Conservation (phyloP, 2,797 vertebrate species). For the Synaphobranchus kaupii region DNA sequence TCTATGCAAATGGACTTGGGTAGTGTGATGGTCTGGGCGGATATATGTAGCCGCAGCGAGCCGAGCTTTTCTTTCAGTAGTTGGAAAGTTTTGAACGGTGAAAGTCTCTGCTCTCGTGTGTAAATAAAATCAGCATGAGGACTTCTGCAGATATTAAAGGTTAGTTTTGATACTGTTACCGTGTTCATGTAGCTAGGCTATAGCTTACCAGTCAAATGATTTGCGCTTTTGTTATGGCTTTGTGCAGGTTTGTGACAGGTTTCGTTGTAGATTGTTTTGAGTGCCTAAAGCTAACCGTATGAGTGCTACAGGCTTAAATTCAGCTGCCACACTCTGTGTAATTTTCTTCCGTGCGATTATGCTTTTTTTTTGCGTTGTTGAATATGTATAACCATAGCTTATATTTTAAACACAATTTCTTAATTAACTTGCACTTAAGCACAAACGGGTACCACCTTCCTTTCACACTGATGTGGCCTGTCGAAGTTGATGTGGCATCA, state of each 20-base stretch:
- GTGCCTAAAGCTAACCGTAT: not conserved
- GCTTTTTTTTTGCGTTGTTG: not conserved
- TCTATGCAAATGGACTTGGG: conserved; percentile 44
- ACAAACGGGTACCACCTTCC: not conserved
- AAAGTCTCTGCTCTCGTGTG: conserved; percentile 9
- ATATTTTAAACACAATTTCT: not conserved
- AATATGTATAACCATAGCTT: not conserved
- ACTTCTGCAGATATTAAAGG: conserved; percentile 55
- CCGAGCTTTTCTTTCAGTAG: conserved; percentile 25
- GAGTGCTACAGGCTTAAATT: not conserved
- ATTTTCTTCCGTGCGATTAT: not conserved
- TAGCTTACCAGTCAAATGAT: not conserved
- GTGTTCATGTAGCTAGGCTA: not conserved
- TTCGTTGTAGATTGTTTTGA: not conserved
- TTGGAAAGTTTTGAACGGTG: conserved; percentile 38
- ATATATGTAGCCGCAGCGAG: conserved; percentile 33
- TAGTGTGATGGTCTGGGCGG: conserved; percentile 31
- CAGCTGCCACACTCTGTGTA: not conserved
- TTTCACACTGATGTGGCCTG: not conserved
- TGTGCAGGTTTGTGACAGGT: not conserved
- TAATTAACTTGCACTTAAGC: not conserved
- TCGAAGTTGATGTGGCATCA: not conserved
- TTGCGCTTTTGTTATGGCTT: not conserved
- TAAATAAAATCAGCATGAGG: conserved; percentile 44
- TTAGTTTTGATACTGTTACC: conserved; percentile 41